Conservation (phyloP, 2,888 invertebrate genomes). For the Andricus curvator region DNA sequence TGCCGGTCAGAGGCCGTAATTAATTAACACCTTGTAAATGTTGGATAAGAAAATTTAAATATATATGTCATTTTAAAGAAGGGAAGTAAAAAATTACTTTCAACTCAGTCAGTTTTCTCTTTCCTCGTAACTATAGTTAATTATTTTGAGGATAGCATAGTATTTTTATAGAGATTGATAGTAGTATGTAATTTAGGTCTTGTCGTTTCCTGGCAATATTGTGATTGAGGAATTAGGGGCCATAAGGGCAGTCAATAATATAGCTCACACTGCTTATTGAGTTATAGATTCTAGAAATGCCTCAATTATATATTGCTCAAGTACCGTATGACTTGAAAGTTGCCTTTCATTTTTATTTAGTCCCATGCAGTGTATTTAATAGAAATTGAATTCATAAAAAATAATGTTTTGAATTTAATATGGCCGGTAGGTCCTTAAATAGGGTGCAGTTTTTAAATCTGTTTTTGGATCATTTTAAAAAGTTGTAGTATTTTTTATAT, state of each 20-base stretch:
- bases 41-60: neutral
- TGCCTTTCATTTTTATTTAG: too few species aligned
- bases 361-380: too few species aligned
- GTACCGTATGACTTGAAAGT: too few species aligned
- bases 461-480: too few species aligned
- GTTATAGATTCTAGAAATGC: neutral
- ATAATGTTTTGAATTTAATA: too few species aligned
- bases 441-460: too few species aligned
- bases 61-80: neutral
- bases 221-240: neutral
- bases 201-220: slow-evolving; percentile 14
- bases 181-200: slow-evolving; percentile 13
- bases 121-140: neutral
- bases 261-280: neutral
- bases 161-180: neutral
- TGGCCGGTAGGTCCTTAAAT: too few species aligned
- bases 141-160: neutral
- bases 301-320: too few species aligned
- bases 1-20: neutral
- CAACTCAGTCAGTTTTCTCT: neutral
- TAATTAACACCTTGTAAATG: slow-evolving; percentile 11
- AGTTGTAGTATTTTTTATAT: too few species aligned
- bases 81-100: neutral
- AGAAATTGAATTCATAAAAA: too few species aligned
- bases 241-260: neutral